Base-by-base conservation (phyloP, 2,113 vertebrate species). In the Pollachius pollachius region DNA sequence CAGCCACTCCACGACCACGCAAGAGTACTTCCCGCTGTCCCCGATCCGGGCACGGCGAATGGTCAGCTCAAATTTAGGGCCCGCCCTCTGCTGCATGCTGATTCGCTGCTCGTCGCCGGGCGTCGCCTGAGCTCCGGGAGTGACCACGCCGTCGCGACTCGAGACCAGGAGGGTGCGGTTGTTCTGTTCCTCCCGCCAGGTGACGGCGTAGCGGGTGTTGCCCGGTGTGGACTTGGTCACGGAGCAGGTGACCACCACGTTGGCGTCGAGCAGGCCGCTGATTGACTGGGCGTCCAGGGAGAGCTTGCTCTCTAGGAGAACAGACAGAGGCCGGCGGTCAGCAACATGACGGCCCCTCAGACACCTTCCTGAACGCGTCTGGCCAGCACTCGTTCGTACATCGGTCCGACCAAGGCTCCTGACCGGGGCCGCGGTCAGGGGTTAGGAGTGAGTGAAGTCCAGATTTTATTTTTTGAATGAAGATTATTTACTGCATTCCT, bases 1-100 rank as follows among this genome's bases (percentile, higher is more conserved):
- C 1, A 89, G 81, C 89, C 89, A 93, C 75, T 94, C 92, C 58
- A 56, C 82, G 54, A 94, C 91, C 37, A 74, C 17, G 63, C 93
- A 94, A 0, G 5, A 2, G 57, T 94, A 92, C 0, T 1, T 23
- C 3, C 91, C 93, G 1, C 13, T 37, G 72, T 94, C 93, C 67
- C 84, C 71, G 21, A 68, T 34, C 54, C 17, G 74, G 5, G 79
- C 75, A 62, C 88, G 81, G 0, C 64, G 41, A 34, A 94, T 75
- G 18, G 2, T 82, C 69, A 94, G 16, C 65, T 86, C 77, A 81
- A 92, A 93, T 12, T 27, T 69, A 0, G 70, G 79, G 11, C 79
- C 88, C 5, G 78, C 11, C 1, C 54, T 71, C 23, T 74, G 81
- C 23, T 12, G 72, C 71, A 79, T 68, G 79, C 81, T 87, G 71